Conservation (phyloP, 2,888 invertebrate genomes). For the Proisotoma minuta region DNA sequence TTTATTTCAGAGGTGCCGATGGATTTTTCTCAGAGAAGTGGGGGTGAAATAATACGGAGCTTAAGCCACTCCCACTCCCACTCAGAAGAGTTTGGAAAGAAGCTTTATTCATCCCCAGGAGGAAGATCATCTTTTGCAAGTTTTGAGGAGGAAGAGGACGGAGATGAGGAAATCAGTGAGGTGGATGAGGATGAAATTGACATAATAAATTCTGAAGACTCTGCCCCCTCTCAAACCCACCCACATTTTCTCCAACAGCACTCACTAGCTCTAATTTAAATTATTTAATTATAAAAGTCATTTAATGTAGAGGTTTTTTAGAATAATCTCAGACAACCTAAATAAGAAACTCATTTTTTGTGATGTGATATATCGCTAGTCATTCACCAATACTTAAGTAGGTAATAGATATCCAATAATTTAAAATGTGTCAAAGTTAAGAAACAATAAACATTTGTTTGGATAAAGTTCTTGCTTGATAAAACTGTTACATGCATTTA, state of each 20-base stretch:
- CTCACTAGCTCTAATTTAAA: neutral
- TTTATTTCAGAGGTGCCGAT: constrained; percentile 2
- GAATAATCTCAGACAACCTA: too few relatives aligned
- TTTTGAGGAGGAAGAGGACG: neutral
- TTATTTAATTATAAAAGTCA: too few relatives aligned
- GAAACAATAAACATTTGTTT: too few relatives aligned
- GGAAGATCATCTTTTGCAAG: neutral
- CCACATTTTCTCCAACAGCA: neutral
- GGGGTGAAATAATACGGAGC: too few relatives aligned
- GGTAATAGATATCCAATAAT: too few relatives aligned
- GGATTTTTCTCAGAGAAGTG: constrained; percentile 12
- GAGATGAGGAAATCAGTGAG: constrained; percentile 3
- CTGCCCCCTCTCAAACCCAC: neutral
- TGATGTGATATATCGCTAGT: too few relatives aligned
- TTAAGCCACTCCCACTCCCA: neutral
- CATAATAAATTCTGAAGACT: constrained; percentile 3
- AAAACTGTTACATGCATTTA: too few relatives aligned
- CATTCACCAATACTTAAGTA: too few relatives aligned
- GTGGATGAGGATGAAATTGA: constrained; percentile 12
- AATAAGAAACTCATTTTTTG: too few relatives aligned
- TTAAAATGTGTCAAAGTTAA: too few relatives aligned
- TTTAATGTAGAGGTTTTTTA: too few relatives aligned
- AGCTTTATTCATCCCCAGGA: neutral
- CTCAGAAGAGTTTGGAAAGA: neutral
- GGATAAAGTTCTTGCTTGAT: too few relatives aligned